Percentiles rank a stretch among this genome's conserved stretches.
phyloP scores from a whole-genome alignment of 2,888 invertebrate genomes.

The Andrena dorsata region DNA sequence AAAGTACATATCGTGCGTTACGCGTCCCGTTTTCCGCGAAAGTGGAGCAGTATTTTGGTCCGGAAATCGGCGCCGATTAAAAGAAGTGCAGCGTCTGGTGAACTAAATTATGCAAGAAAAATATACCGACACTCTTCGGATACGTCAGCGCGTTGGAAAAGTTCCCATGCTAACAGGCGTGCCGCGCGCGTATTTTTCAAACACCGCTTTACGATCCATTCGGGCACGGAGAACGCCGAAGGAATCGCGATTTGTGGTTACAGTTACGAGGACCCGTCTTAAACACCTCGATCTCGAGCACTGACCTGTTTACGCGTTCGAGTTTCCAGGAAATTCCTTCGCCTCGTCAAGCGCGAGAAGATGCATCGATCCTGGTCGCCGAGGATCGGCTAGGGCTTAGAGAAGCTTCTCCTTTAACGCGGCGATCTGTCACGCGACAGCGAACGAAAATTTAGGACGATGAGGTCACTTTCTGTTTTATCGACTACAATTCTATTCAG shows the following conservation, averaged over 20 bases:
- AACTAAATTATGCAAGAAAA: constrained; percentile 77
- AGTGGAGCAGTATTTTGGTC: constrained; percentile 64
- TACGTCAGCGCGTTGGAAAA: constrained; percentile 35
- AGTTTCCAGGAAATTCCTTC: background rate
- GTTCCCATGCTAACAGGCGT: constrained; percentile 17
- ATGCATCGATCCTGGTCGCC: background rate
- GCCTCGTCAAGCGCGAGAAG: background rate
- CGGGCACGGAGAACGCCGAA: constrained; percentile 30
- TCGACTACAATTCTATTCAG: constrained; percentile 14
- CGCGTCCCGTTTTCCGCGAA: constrained; percentile 45
- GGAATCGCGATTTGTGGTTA: constrained; percentile 37
- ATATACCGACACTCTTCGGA: constrained; percentile 65
- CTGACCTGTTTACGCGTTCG: constrained; percentile 19
- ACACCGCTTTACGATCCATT: constrained; percentile 51
- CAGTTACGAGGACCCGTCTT: constrained; percentile 42
- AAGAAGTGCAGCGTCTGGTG: constrained; percentile 70
- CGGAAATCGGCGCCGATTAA: constrained; percentile 62
- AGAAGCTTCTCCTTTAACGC: background rate
- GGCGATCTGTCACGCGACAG: background rate
- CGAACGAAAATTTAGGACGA: constrained; percentile 1
- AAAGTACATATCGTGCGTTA: constrained; percentile 9
- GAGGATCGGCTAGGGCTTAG: background rate
- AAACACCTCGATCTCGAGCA: constrained; percentile 29
- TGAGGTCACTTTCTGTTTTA: constrained; percentile 43
- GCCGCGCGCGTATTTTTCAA: constrained; percentile 48